These are phyloP conservation scores for Diplolepis rosae DNA, from an alignment of 2,888 invertebrate species.

Conservation along the genomic window DNA sequence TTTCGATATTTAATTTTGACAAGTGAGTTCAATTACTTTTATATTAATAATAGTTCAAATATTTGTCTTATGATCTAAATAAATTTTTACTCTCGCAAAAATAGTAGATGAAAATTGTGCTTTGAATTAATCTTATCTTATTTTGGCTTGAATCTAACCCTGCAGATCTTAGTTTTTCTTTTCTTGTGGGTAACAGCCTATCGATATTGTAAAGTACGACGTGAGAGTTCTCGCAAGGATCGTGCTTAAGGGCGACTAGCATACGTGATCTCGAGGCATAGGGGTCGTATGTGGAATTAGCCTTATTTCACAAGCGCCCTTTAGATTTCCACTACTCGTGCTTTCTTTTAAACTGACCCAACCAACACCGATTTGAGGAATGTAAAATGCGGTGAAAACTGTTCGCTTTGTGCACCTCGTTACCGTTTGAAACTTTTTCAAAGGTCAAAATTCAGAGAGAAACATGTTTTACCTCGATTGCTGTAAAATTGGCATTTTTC, in stretches of 20 bases:
- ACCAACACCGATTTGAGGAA: slow-evolving; percentile 47
- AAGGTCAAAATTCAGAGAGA: too few species aligned
- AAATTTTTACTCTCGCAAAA: too few species aligned
- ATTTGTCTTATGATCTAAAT: too few species aligned
- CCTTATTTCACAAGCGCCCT: slow-evolving; percentile 64
- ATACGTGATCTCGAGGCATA: slow-evolving; percentile 68
- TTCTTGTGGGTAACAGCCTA: background rate
- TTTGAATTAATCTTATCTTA: too few species aligned
- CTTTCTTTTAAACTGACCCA: slow-evolving; percentile 65
- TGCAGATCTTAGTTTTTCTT: too few species aligned
- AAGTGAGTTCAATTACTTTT: too few species aligned
- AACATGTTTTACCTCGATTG: too few species aligned
- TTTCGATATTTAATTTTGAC: too few species aligned
- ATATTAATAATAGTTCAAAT: too few species aligned
- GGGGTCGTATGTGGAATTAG: slow-evolving; percentile 65
- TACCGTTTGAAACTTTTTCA: slow-evolving; percentile 22
- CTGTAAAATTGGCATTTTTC: too few species aligned
- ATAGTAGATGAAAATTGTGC: too few species aligned
- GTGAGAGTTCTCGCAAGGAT: slow-evolving; percentile 7
- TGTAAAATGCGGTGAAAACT: slow-evolving; percentile 28
- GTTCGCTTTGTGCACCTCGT: slow-evolving; percentile 26
- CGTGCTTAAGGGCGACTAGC: slow-evolving; percentile 58
- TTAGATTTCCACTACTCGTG: slow-evolving; percentile 51
- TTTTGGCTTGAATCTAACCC: too few species aligned
- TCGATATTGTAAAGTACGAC: slow-evolving; percentile 26